These are phyloP conservation scores for Dioctria linearis DNA, from an alignment of 2,888 invertebrate genomes.

Conservation along the genomic window DNA sequence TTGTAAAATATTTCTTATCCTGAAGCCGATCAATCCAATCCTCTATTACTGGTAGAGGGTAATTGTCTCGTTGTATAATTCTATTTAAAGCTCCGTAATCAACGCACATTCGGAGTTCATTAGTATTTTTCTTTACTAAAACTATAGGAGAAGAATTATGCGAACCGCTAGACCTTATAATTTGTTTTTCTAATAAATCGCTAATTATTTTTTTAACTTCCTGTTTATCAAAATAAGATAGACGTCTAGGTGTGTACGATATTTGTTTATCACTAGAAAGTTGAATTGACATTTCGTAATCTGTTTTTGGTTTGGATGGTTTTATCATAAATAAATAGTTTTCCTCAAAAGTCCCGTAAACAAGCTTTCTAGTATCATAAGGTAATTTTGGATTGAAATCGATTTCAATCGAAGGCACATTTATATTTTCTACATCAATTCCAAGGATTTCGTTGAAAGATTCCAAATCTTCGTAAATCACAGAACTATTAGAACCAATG, in stretches of 20 bases:
- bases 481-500: not conserved
- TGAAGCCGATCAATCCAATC: slow-evolving; percentile 58
- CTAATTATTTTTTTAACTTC: slow-evolving; percentile 58
- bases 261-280: not conserved
- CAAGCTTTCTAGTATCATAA: not conserved
- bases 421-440: not conserved
- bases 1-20: slow-evolving; percentile 58
- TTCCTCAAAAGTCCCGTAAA: not conserved
- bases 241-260: slow-evolving; percentile 55
- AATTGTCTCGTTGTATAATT: slow-evolving; percentile 57
- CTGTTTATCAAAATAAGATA: slow-evolving; percentile 59
- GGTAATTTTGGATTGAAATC: not conserved
- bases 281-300: not conserved
- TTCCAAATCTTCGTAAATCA: not conserved
- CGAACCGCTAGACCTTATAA: slow-evolving; percentile 59
- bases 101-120: slow-evolving; percentile 55
- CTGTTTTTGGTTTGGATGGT: slow-evolving; percentile 11
- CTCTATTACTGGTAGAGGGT: slow-evolving; percentile 59
- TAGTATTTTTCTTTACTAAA: slow-evolving; percentile 53
- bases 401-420: not conserved
- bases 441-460: not conserved
- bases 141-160: slow-evolving; percentile 58
- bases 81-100: slow-evolving; percentile 56
- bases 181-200: slow-evolving; percentile 55
- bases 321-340: not conserved